Evolutionary conservation across 2,113 vertebrate species (phyloP), one percentile per base, ranked within the genome.

Genomic region (Cervus canadensis): DNA sequence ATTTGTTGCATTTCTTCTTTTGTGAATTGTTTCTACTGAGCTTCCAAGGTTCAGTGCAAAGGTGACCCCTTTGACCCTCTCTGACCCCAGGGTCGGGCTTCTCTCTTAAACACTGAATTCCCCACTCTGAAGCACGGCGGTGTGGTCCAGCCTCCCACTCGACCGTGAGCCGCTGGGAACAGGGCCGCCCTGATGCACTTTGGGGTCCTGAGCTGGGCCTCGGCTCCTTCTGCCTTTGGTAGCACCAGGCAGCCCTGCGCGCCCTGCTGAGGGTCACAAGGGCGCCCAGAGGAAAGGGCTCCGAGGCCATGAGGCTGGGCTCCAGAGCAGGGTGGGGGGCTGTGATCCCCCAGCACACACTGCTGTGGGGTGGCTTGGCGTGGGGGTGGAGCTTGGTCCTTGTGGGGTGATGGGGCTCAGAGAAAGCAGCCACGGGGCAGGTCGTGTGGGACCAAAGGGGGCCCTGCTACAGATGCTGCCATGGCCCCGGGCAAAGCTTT

Each of bases 91-190:
- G 76, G 87, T 36, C n/a, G 12, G 40, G 9, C 81, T 94, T 3
- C 10, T 40, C 17, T 48, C 92, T 30, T 9, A 16, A 16, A 76
- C 23, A 50, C 12, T 4, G 60, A 57, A 10, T 62, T 7, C 23
- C 43, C n/a, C 54, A n/a, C n/a, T 50, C 21, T 36, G 19, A 8
- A 6, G 9, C 19, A 5, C 25, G 1, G 6, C 16, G 11, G 25
- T 4, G 0, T 2, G 1, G 21, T 4, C 48, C 26, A 16, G 25
- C 3, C 8, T 76, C 30, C 33, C 4, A 7, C 15, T 16, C 2
- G 6, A 11, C 83, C 0, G 7, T 1, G 43, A 83, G 30, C 16
- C 0, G 3, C 2, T 3, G 19, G 43, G 62, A 40, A 15, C 9
- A 11, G 43, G 57, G 28, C 33, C 0, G 28, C 26, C 19, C 57